Conservation (phyloP, 37 sponge, comb jelly and placozoan species). For the Spongia lamella region DNA sequence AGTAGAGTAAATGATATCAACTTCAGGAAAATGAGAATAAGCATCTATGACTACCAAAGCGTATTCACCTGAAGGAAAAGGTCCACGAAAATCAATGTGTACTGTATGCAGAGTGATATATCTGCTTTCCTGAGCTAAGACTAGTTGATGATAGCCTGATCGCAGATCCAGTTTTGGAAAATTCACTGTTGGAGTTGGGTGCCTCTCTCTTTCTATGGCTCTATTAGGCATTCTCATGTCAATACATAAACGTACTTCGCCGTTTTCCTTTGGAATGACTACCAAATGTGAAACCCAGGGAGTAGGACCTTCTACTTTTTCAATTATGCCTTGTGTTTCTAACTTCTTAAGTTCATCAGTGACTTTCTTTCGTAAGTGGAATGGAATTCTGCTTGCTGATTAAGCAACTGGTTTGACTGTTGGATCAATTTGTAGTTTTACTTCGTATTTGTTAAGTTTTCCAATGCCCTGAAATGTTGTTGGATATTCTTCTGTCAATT, state of each 20-base stretch:
- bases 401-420: slow-evolving; percentile 31
- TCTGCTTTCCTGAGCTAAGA: no score
- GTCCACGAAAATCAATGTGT: slow-evolving; percentile 50
- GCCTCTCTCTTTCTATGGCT: slow-evolving; percentile 52
- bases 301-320: slow-evolving; percentile 47
- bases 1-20: slow-evolving; percentile 40
- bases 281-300: slow-evolving; percentile 62
- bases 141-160: no score
- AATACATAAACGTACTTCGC: slow-evolving; percentile 32
- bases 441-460: slow-evolving; percentile 32
- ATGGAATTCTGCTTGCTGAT: slow-evolving; percentile 37
- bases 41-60: slow-evolving; percentile 54
- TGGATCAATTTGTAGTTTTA: slow-evolving; percentile 46
- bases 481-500: slow-evolving; percentile 5
- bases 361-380: slow-evolving; percentile 50
- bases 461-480: slow-evolving; percentile 44
- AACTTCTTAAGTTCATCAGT: slow-evolving; percentile 31
- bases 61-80: slow-evolving; percentile 53
- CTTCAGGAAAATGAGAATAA: slow-evolving; percentile 54
- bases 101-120: no score
- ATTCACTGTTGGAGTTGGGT: no score
- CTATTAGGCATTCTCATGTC: slow-evolving; percentile 59
- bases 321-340: slow-evolving; percentile 36
- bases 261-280: slow-evolving; percentile 46
- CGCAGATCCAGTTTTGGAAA: no score